Percentiles rank a stretch among this genome's conserved stretches.
These are phyloP conservation scores for Hyalella azteca DNA, from an alignment of 2,888 invertebrate genomes.

Conservation along the genomic window DNA sequence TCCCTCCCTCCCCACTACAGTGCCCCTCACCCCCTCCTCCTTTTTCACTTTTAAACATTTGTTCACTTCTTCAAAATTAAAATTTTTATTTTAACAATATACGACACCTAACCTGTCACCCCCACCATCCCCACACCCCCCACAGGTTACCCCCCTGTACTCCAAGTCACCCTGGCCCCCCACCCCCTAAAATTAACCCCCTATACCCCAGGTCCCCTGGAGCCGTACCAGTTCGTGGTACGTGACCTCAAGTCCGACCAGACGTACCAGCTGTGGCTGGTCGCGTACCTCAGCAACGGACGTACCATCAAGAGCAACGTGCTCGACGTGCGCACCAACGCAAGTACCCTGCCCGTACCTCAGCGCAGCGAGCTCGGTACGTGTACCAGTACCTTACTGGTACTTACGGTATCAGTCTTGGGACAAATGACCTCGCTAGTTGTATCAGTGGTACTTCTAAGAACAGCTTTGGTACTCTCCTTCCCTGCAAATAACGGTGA, in stretches of 20 bases:
- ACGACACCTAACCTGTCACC: neutral
- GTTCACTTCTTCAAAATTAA: no score
- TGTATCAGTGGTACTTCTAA: neutral
- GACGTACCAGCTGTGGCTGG: conserved; percentile 86
- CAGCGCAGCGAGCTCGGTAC: conserved; percentile 67
- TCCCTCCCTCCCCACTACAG: no score
- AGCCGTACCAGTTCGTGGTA: neutral
- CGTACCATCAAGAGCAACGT: conserved; percentile 89
- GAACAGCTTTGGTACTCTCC: no score
- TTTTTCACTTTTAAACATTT: no score
- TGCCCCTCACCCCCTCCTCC: no score
- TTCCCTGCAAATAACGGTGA: no score
- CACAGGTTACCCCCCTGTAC: neutral
- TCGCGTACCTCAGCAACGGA: conserved; percentile 87
- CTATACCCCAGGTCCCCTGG: neutral
- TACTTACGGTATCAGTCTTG: neutral
- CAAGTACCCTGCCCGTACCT: conserved; percentile 67
- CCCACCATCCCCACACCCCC: neutral
- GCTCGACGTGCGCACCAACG: conserved; percentile 83
- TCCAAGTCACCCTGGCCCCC: neutral
- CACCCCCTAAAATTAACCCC: neutral
- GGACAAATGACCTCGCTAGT: no score
- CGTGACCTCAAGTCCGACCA: conserved; percentile 47
- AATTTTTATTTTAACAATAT: neutral
- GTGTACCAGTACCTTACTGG: no score